Percentiles rank a stretch among this genome's conserved stretches.
phyloP scores from a whole-genome alignment of 1,140 invertebrate species.

The Anadara kagoshimensis region DNA sequence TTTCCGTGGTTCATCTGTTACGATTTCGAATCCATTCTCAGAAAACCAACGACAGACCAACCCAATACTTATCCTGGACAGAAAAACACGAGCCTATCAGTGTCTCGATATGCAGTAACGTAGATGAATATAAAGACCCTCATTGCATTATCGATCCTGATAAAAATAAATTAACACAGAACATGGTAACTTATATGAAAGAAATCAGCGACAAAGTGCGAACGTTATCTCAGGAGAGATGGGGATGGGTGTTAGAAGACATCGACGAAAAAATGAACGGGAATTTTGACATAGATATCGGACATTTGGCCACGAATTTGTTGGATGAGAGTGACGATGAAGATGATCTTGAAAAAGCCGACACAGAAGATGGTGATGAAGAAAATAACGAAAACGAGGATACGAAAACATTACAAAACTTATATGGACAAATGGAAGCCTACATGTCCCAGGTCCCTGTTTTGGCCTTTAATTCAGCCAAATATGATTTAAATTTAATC shows the following conservation, averaged over 20 bases:
- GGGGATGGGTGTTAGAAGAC: neutral
- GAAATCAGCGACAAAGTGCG: neutral
- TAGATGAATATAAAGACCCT: constrained; percentile 1
- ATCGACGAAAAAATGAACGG: too few species aligned
- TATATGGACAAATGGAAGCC: constrained; percentile 1
- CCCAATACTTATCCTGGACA: constrained; percentile 8
- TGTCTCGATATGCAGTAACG: constrained; percentile 20
- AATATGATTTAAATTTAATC: constrained; percentile 42
- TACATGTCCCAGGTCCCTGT: constrained; percentile 18
- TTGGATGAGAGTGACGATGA: constrained; percentile 1
- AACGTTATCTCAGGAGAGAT: neutral
- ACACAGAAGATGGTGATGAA: neutral
- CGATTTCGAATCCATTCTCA: constrained; percentile 20
- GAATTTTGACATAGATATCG: too few species aligned
- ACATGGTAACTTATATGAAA: constrained; percentile 23
- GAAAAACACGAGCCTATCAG: constrained; percentile 7
- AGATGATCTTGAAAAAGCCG: neutral
- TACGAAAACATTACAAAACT: too few species aligned
- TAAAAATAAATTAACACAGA: neutral
- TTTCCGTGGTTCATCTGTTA: constrained; percentile 26
- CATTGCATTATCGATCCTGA: constrained; percentile 21
- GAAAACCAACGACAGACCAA: neutral
- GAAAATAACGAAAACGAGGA: too few species aligned
- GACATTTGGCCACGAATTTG: too few species aligned
- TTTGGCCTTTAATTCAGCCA: constrained; percentile 40